Evolutionary conservation across 2,888 invertebrate genomes (phyloP), one percentile per base, ranked within the genome.

Genomic region (Neria commutata): DNA sequence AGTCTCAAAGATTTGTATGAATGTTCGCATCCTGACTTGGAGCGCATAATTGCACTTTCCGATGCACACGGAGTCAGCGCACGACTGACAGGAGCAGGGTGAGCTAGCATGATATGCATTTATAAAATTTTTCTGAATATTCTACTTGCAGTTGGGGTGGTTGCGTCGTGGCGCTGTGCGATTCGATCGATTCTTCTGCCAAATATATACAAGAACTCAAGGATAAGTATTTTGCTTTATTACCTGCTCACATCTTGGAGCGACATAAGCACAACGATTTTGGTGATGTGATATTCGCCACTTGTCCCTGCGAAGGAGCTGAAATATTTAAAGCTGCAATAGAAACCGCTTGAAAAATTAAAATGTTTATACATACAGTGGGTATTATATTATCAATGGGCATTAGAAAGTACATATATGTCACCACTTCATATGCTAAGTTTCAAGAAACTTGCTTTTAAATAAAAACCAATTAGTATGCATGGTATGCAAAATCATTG

Each of bases 61-160:
- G 84, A 85, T 61, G 87, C 88, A 51, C 84, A 86, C 60, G 86
- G 87, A 23, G 83, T 91, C n/a, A 92, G 94, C 42, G 92, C 94
- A n/a, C 87, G 98, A 52, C 84, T 99, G 37, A 98, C 98, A 1
- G 99, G 98, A 33, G 98, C 98, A 26, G 96, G 96, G 84, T 89
- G 79, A 80, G 73, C 59, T 10, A 57, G 2, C 29, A 10, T 37
- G 23, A 34, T 34, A 19, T 14, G 21, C n/a, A 16, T 19, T 34
- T 17, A 6, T 46, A 2, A 34, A 1, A 11, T 45, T 21, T 33
- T 5, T 45, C 16, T 21, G 6, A 34, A 37, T 14, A 2, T 42
- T 2, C 48, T 49, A 19, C 40, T 25, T 51, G 4, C 70, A 91
- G 91, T 6, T 98, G 98, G 98, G 99, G 98, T 34, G 99, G 99